These are phyloP conservation scores for Ceratina calcarata DNA, from an alignment of 1,140 invertebrate species.

Conservation along the genomic window DNA sequence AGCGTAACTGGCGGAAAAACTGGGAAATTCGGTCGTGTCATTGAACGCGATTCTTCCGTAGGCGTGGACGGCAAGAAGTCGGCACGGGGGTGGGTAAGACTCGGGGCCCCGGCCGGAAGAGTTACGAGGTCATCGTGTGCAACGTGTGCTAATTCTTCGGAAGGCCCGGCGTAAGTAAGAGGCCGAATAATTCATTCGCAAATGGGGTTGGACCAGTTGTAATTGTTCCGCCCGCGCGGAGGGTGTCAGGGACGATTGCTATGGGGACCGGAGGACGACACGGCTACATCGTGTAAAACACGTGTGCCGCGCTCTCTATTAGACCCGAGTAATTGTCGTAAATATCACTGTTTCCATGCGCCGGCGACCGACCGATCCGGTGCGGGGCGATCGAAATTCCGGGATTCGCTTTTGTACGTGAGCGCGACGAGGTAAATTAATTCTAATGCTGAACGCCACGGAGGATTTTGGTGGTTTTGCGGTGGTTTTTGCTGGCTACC, in stretches of 20 bases:
- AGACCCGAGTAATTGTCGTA: constrained; percentile 15
- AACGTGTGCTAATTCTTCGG: constrained; percentile 36
- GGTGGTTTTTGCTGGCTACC: background rate
- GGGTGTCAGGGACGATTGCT: constrained; percentile 61
- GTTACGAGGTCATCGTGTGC: constrained; percentile 12
- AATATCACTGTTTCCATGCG: constrained; percentile 5
- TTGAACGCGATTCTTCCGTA: background rate
- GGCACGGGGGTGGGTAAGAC: background rate
- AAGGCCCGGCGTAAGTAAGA: constrained; percentile 31
- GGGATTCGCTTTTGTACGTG: background rate
- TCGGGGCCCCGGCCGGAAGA: constrained; percentile 13
- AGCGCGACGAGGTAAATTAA: background rate
- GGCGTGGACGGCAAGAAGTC: background rate
- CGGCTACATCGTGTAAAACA: constrained; percentile 9
- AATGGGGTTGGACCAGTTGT: constrained; percentile 61
- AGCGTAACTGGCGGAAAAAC: background rate
- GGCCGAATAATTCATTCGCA: constrained; percentile 60
- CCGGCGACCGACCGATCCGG: background rate
- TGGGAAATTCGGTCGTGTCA: constrained; percentile 19
- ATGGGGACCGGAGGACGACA: background rate
- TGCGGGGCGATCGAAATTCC: background rate
- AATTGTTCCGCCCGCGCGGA: constrained; percentile 55
- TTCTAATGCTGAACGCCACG: background rate
- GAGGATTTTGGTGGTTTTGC: background rate
- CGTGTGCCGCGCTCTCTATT: background rate